Evolutionary conservation across 2,113 vertebrate species (phyloP).

Genomic region (Onychorhynchus coronatus): DNA sequence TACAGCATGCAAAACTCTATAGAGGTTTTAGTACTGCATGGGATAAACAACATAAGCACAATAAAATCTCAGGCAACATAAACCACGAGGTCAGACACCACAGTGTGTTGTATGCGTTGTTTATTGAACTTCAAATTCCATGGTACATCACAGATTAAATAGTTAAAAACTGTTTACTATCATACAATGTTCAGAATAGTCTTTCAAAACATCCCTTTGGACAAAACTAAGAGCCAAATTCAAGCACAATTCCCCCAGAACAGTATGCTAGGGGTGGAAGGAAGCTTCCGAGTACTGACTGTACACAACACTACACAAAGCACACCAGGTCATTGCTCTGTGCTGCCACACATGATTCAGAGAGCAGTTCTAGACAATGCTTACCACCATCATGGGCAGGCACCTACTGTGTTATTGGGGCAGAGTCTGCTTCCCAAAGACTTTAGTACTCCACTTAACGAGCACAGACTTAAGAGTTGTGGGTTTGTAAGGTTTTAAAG

Average conservation of each 20-base stretch:
- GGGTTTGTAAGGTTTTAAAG: not conserved
- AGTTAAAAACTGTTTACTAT: constrained; percentile 49
- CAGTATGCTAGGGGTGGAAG: not conserved
- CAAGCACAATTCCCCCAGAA: not conserved
- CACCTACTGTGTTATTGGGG: not conserved
- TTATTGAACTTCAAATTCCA: constrained; percentile 56
- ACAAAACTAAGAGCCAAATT: constrained; percentile 41
- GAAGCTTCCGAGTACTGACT: not conserved
- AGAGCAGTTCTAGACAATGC: not conserved
- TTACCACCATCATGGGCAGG: not conserved
- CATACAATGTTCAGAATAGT: constrained; percentile 14
- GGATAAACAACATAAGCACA: not conserved
- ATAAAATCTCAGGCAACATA: not conserved
- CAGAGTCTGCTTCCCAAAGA: not conserved
- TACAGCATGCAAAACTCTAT: not conserved
- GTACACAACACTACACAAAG: not conserved
- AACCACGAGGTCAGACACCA: not conserved
- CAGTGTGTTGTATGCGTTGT: not conserved
- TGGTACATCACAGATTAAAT: constrained; percentile 38
- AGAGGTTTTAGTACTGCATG: not conserved
- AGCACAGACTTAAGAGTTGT: not conserved
- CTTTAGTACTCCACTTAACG: not conserved
- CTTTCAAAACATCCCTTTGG: constrained; percentile 42
- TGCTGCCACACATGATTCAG: not conserved
- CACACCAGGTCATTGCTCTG: not conserved